A percentile compares a stretch with the other conserved stretches of the same genome.
phyloP scores from a whole-genome alignment of 2,797 vertebrate species.

The Aphelocoma californica region DNA sequence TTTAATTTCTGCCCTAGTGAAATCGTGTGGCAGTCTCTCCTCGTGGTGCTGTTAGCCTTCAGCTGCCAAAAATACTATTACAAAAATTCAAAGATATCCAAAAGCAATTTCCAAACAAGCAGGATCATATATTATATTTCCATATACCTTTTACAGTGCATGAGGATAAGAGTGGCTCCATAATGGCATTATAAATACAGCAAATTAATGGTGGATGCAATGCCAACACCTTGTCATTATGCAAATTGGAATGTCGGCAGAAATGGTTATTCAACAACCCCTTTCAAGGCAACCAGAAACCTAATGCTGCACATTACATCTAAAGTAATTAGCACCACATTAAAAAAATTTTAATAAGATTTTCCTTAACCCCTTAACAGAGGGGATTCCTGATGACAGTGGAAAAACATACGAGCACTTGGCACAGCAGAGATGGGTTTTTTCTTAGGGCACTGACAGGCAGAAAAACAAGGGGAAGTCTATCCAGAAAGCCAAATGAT shows the following conservation, averaged over 20 bases:
- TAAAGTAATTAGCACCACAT: constrained; percentile 61
- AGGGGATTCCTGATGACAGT: background rate
- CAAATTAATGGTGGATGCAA: constrained; percentile 69
- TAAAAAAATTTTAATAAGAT: constrained; percentile 38
- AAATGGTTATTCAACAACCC: constrained; percentile 49
- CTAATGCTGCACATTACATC: constrained; percentile 57
- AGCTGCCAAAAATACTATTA: background rate
- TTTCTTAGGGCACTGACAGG: background rate
- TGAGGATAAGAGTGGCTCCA: background rate
- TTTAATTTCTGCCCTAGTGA: background rate
- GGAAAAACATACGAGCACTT: accelerated
- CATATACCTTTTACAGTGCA: constrained; percentile 17
- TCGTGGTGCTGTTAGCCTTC: background rate
- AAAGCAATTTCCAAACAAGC: constrained; percentile 42
- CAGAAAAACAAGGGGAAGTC: background rate
- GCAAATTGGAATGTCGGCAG: constrained; percentile 58
- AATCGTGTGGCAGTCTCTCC: background rate
- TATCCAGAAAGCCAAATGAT: background rate
- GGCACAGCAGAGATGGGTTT: background rate
- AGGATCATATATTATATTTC: constrained; percentile 21
- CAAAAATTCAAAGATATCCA: constrained; percentile 7
- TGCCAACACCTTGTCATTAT: constrained; percentile 68
- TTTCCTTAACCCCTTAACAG: constrained; percentile 18
- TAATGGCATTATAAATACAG: constrained; percentile 65
- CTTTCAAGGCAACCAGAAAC: constrained; percentile 40